Evolutionary conservation across 2,113 vertebrate species (phyloP).

Genomic region (Ciconia maguari): DNA sequence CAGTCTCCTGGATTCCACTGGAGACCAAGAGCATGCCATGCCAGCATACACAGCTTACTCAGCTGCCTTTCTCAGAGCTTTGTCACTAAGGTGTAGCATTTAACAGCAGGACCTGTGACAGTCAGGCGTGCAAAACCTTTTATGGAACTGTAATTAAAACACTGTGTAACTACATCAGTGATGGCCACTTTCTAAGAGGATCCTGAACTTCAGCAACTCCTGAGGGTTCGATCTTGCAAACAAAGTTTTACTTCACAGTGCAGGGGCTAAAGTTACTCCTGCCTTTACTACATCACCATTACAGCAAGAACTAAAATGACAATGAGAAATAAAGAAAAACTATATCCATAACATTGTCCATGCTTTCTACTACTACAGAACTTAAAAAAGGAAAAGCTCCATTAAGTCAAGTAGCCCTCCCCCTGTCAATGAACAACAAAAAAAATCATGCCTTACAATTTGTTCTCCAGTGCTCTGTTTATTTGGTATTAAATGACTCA

Average conservation of each 20-base stretch:
- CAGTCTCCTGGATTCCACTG: neutral
- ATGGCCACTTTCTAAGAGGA: neutral
- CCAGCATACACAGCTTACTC: neutral
- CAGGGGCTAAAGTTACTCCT: neutral
- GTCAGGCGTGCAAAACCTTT: rapidly evolving
- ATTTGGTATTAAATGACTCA: slow-evolving; percentile 57
- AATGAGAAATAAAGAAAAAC: neutral
- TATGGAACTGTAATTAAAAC: neutral
- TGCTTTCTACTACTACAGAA: neutral
- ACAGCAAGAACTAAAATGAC: neutral
- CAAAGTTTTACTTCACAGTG: neutral
- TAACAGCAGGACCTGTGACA: neutral
- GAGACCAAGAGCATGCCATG: neutral
- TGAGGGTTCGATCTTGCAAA: neutral
- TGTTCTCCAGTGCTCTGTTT: slow-evolving; percentile 61
- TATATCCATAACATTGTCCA: neutral
- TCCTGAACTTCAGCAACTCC: neutral
- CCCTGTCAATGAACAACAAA: neutral
- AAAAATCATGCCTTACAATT: neutral
- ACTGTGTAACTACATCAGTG: neutral
- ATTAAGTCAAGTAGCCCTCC: neutral
- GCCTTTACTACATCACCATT: neutral
- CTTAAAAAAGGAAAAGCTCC: slow-evolving; percentile 36
- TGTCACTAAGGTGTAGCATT: neutral
- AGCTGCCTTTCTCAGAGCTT: slow-evolving; percentile 10